phyloP scores from a whole-genome alignment of 2,113 vertebrate species.

The Alligator sinensis region DNA sequence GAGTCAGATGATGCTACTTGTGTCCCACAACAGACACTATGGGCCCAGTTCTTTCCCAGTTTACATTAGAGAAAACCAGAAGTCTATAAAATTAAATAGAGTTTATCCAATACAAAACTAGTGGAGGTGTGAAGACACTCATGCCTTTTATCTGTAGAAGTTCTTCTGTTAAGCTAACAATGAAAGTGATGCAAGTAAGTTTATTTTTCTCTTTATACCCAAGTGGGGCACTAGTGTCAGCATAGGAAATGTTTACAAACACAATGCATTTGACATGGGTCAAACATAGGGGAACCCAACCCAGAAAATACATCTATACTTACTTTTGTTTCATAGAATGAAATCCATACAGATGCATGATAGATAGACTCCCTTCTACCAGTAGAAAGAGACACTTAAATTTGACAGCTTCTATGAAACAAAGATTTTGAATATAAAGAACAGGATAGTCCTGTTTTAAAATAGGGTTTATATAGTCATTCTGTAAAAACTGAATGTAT shows the following conservation, averaged over 20 bases:
- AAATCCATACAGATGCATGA: neutral
- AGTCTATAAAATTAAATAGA: neutral
- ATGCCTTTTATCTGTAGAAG: no score
- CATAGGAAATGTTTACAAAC: no score
- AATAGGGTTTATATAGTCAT: slow-evolving; percentile 22
- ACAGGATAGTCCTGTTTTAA: neutral
- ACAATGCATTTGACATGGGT: no score
- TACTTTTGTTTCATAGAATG: neutral
- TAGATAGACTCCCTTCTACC: neutral
- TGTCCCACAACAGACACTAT: neutral
- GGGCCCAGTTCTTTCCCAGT: neutral
- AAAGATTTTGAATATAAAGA: neutral
- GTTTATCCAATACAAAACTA: neutral
- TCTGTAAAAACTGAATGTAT: slow-evolving; percentile 7
- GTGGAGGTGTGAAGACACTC: neutral
- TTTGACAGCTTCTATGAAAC: neutral
- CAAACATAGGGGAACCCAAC: no score
- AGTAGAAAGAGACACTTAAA: neutral
- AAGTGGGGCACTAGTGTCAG: no score
- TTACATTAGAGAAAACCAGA: slow-evolving; percentile 4
- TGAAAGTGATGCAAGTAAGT: no score
- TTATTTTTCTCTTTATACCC: no score
- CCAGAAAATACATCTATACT: no score
- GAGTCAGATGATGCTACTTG: neutral
- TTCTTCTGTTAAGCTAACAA: no score